Percentiles rank a stretch among this genome's conserved stretches.
Evolutionary conservation across 1,140 invertebrate species (phyloP).

Genomic region (Drosophila funebris): DNA sequence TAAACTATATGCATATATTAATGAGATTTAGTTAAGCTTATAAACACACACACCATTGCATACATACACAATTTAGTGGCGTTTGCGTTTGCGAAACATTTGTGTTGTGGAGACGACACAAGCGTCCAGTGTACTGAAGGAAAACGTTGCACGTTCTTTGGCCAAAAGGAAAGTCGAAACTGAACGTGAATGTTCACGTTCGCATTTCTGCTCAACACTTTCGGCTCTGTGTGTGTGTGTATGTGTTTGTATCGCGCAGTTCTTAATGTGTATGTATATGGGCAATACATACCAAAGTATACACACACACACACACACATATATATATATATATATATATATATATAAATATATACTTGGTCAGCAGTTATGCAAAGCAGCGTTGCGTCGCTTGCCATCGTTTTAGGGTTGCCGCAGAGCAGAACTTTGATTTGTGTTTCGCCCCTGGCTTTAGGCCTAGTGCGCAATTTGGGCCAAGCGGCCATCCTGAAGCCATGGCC

Average conservation of each 20-base stretch:
- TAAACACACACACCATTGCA: neutral
- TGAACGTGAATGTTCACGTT: slow-evolving; percentile 19
- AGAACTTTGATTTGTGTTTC: slow-evolving; percentile 56
- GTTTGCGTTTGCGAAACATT: slow-evolving; percentile 37
- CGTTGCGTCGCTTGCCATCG: slow-evolving; percentile 29
- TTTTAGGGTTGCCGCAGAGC: slow-evolving; percentile 58
- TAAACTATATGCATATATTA: slow-evolving; percentile 11
- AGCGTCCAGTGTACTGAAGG: neutral
- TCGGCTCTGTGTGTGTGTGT: too few species aligned
- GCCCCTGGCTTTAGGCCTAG: slow-evolving; percentile 34
- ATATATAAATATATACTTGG: slow-evolving; percentile 1
- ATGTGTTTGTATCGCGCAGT: slow-evolving; percentile 13
- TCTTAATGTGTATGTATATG: slow-evolving; percentile 64
- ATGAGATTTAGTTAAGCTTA: neutral
- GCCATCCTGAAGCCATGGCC: slow-evolving; percentile 62
- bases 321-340: slow-evolving; percentile 13
- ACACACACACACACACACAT: slow-evolving; percentile 12
- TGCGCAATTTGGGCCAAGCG: slow-evolving; percentile 39
- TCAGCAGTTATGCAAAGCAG: slow-evolving; percentile 74
- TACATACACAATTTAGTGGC: slow-evolving; percentile 19
- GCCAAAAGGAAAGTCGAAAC: slow-evolving; percentile 51
- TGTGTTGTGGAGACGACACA: neutral
- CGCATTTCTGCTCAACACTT: slow-evolving; percentile 32
- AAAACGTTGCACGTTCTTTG: slow-evolving; percentile 53
- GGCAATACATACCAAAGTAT: slow-evolving; percentile 35